These are phyloP conservation scores for Pheosia tremula DNA, from an alignment of 2,888 invertebrate genomes.

Conservation along the genomic window DNA sequence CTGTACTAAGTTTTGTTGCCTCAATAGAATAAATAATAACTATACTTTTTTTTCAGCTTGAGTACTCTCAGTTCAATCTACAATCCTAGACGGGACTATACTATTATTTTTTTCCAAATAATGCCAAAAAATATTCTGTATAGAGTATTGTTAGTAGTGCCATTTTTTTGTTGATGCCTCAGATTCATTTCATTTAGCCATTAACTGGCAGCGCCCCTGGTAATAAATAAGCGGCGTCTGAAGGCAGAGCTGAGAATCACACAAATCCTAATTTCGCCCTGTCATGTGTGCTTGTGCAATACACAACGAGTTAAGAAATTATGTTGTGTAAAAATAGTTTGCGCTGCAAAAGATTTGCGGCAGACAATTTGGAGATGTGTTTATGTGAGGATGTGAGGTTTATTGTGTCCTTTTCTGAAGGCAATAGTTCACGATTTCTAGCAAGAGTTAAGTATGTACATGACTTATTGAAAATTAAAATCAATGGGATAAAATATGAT, in stretches of 20 bases:
- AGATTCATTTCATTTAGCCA: neutral
- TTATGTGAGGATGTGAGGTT: neutral
- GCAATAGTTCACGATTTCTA: neutral
- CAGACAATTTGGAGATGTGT: neutral
- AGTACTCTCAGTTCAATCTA: neutral
- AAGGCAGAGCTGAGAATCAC: neutral
- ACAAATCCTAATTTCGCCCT: slow-evolving; percentile 2
- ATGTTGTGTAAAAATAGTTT: neutral
- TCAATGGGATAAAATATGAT: too few relatives aligned
- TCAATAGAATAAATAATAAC: too few relatives aligned
- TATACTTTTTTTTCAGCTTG: neutral
- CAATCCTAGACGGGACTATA: neutral
- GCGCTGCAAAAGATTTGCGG: neutral
- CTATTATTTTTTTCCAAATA: neutral
- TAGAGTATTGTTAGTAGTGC: neutral
- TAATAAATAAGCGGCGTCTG: slow-evolving; percentile 4
- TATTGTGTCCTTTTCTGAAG: neutral
- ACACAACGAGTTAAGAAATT: neutral
- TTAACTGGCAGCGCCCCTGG: neutral
- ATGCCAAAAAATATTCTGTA: neutral
- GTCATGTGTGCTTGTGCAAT: neutral
- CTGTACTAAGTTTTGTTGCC: too few relatives aligned
- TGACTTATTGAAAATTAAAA: too few relatives aligned
- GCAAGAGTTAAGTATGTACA: too few relatives aligned
- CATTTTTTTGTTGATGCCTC: neutral